A percentile compares a stretch with the other conserved stretches of the same genome.
These are phyloP conservation scores for Balearica regulorum DNA, from an alignment of 2,797 vertebrate genomes.

Conservation along the genomic window DNA sequence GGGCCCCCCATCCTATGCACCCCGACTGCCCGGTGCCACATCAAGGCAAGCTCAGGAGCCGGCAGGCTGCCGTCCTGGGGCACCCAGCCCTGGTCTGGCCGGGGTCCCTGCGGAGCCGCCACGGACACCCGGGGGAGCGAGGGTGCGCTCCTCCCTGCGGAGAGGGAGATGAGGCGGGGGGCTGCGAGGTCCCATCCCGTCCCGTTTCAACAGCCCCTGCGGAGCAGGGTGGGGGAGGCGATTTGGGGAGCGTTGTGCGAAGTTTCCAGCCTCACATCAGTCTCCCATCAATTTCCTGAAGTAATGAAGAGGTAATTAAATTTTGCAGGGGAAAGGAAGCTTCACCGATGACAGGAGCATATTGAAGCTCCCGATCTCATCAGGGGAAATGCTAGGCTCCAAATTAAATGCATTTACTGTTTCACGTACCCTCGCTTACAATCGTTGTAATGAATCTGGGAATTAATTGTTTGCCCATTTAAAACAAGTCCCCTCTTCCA, in stretches of 20 bases:
- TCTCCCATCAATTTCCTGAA: slow-evolving; percentile 23
- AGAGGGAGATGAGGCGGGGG: fast-evolving
- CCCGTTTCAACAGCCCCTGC: background rate
- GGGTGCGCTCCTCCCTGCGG: background rate
- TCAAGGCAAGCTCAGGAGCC: fast-evolving
- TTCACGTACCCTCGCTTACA: slow-evolving; percentile 13
- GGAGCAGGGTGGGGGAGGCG: background rate
- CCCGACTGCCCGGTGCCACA: background rate
- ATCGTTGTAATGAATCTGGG: slow-evolving; percentile 33
- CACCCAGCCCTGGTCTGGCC: background rate
- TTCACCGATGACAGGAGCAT: background rate
- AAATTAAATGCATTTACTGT: slow-evolving; percentile 56
- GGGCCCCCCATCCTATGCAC: background rate
- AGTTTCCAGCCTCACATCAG: background rate
- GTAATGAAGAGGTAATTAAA: slow-evolving; percentile 59
- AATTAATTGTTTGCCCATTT: slow-evolving; percentile 64
- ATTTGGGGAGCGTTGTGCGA: background rate
- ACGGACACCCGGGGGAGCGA: fast-evolving
- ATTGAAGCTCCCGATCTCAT: background rate
- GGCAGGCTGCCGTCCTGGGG: background rate
- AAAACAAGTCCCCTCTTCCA: slow-evolving; percentile 31
- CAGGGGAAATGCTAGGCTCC: slow-evolving; percentile 13
- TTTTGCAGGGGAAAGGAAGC: slow-evolving; percentile 20
- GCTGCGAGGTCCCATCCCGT: background rate
- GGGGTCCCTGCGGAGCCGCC: background rate